phyloP scores from a whole-genome alignment of 1,140 invertebrate species.

The Lysiphlebus fabarum region DNA sequence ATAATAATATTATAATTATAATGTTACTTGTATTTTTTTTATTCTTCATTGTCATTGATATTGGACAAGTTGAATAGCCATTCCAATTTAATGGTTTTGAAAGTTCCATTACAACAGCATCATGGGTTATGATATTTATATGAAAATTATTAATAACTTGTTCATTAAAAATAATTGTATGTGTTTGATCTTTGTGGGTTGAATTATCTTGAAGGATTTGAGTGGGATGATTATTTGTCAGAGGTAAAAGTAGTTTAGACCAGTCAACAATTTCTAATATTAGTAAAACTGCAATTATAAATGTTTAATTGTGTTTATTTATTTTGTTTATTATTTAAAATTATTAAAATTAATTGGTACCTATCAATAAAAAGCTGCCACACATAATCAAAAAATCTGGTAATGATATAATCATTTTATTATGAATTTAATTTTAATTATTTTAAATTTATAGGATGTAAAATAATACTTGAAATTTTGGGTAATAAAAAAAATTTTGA shows the following conservation, averaged over 20 bases:
- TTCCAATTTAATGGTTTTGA: constrained; percentile 37
- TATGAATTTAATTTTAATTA: background rate
- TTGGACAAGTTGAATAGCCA: constrained; percentile 32
- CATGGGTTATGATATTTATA: constrained; percentile 46
- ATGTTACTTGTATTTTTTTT: constrained; percentile 38
- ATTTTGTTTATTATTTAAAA: background rate
- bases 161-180: background rate
- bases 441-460: background rate
- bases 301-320: too few species aligned
- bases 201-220: constrained; percentile 2
- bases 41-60: constrained; percentile 35
- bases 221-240: constrained; percentile 6
- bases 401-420: constrained; percentile 19
- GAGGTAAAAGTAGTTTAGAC: constrained; percentile 27
- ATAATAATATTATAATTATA: background rate
- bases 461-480: background rate
- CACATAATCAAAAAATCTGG: constrained; percentile 35
- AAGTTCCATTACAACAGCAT: constrained; percentile 31
- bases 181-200: background rate
- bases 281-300: constrained; percentile 32
- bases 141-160: constrained; percentile 36
- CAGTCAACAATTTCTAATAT: constrained; percentile 38
- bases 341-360: background rate
- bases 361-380: constrained; percentile 30
- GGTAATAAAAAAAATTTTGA: background rate